Percentiles rank a stretch among this genome's conserved stretches.
phyloP scores from a whole-genome alignment of 1,140 invertebrate species.

The Chlorops oryzae region DNA sequence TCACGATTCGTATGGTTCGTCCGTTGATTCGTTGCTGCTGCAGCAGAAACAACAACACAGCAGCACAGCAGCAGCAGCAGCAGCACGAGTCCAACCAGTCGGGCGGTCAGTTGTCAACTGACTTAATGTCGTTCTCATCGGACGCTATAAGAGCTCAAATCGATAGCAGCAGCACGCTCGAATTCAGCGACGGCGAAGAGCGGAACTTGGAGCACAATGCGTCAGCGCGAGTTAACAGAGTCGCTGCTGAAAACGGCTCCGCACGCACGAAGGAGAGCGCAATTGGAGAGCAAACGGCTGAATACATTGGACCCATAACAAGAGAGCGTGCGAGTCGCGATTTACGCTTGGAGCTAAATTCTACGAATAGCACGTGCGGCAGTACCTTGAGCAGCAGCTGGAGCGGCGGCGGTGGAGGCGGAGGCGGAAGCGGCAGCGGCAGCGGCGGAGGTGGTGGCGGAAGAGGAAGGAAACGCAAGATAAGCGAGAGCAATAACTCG shows the following conservation, averaged over 20 bases:
- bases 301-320: neutral
- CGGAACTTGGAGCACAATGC: neutral
- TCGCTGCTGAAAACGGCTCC: constrained; percentile 10
- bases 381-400: constrained; percentile 24
- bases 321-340: constrained; percentile 24
- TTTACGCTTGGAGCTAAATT: constrained; percentile 36
- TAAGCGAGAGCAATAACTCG: constrained; percentile 47
- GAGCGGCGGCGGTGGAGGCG: constrained; percentile 32
- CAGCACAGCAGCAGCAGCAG: constrained; percentile 7
- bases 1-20: constrained; percentile 15
- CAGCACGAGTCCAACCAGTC: too few species aligned
- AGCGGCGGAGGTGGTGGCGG: constrained; percentile 28
- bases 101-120: too few species aligned
- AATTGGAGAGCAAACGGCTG: neutral
- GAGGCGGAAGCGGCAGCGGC: constrained; percentile 16
- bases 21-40: neutral
- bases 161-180: constrained; percentile 11
- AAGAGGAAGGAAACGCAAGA: constrained; percentile 49
- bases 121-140: too few species aligned
- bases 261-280: neutral
- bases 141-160: too few species aligned
- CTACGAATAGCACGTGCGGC: constrained; percentile 9
- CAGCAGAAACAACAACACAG: constrained; percentile 7
- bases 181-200: constrained; percentile 3
- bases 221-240: neutral